Percentiles rank a stretch among this genome's conserved stretches.
phyloP scores from a whole-genome alignment of 2,888 invertebrate genomes.

The Parasteatoda lunata region DNA sequence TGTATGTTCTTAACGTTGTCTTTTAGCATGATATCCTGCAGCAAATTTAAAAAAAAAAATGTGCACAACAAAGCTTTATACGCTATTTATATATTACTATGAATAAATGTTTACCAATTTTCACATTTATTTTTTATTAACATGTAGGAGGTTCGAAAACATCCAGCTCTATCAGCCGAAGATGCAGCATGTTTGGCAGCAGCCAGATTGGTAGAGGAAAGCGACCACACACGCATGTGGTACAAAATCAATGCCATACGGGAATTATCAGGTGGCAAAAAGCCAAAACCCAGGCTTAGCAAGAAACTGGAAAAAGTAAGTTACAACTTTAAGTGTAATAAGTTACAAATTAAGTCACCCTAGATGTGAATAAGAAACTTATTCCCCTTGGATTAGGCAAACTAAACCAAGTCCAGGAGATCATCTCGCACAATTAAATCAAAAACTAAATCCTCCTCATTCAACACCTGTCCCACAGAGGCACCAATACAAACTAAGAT shows the following conservation, averaged over 20 bases:
- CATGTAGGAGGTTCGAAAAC: slow-evolving; percentile 68
- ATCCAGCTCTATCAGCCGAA: slow-evolving; percentile 77
- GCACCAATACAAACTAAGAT: not conserved
- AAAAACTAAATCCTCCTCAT: not conserved
- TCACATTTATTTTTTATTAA: not conserved
- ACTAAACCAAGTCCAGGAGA: not conserved
- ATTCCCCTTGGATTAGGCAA: not conserved
- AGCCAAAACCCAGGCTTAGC: slow-evolving; percentile 76
- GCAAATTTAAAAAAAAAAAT: too few relatives aligned
- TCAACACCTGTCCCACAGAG: not conserved
- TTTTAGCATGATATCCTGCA: too few relatives aligned
- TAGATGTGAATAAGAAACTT: not conserved
- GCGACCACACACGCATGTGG: slow-evolving; percentile 78
- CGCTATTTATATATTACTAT: too few relatives aligned
- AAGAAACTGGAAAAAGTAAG: slow-evolving; percentile 76
- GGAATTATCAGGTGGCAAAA: slow-evolving; percentile 76
- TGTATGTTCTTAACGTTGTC: too few relatives aligned
- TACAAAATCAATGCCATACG: slow-evolving; percentile 79
- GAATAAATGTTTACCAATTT: too few relatives aligned
- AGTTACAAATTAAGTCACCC: not conserved
- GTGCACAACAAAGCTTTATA: too few relatives aligned
- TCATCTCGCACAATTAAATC: not conserved
- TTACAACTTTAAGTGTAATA: not conserved
- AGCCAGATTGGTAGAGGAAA: slow-evolving; percentile 76
- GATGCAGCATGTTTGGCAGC: slow-evolving; percentile 78